A percentile compares a stretch with the other conserved stretches of the same genome.
phyloP scores from a whole-genome alignment of 2,888 invertebrate species.

The Eristalis arbustorum region DNA sequence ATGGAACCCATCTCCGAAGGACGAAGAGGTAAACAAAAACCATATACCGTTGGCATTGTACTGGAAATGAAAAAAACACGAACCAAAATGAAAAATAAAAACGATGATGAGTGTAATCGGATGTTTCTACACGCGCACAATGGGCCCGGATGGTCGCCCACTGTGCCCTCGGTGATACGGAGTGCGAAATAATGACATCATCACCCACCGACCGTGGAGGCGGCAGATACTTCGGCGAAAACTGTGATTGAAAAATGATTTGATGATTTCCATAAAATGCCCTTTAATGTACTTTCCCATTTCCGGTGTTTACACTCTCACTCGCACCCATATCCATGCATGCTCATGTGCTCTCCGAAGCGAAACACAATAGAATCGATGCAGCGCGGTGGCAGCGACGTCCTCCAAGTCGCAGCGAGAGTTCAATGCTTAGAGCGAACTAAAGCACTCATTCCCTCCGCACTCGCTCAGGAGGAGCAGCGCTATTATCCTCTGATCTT shows the following conservation, averaged over 20 bases:
- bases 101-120: constrained; percentile 54
- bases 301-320: constrained; percentile 23
- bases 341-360: neutral
- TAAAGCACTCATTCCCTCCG: constrained; percentile 17
- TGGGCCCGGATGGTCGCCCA: constrained; percentile 6
- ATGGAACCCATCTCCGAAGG: neutral
- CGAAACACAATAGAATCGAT: constrained; percentile 15
- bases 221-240: constrained; percentile 18
- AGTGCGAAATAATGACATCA: constrained; percentile 19
- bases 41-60: constrained; percentile 1
- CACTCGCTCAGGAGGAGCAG: neutral
- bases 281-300: constrained; percentile 46
- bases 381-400: no score
- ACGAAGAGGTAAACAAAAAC: constrained; percentile 15
- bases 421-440: constrained; percentile 25
- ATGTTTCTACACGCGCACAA: constrained; percentile 44
- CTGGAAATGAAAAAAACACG: constrained; percentile 15
- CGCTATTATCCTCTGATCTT: constrained; percentile 31
- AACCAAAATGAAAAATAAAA: constrained; percentile 21
- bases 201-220: neutral
- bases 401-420: constrained; percentile 15
- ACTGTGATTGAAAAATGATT: constrained; percentile 58
- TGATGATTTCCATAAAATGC: constrained; percentile 50
- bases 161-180: neutral
- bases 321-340: neutral